Percentiles rank a stretch among this genome's conserved stretches.
phyloP scores from a whole-genome alignment of 2,113 vertebrate species.

The Xyliphius kryptos region DNA sequence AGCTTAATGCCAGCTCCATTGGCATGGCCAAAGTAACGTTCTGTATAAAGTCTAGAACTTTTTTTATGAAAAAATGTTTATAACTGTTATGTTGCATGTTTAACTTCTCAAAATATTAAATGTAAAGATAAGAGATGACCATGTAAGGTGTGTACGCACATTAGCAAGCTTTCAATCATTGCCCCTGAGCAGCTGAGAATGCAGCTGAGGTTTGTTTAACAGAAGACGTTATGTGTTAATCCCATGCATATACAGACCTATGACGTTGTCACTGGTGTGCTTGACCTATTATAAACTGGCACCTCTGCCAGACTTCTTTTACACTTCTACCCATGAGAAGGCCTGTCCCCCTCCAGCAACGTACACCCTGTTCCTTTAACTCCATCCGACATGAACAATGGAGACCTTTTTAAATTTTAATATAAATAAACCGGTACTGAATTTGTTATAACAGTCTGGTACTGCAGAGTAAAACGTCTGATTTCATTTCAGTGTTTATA shows the following conservation, averaged over 20 bases:
- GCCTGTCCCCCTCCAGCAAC: no score
- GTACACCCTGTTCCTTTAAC: slow-evolving; percentile 1
- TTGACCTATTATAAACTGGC: slow-evolving; percentile 25
- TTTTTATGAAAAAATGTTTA: no score
- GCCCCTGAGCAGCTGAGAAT: slow-evolving; percentile 48
- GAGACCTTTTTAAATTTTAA: slow-evolving; percentile 1
- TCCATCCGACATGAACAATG: neutral
- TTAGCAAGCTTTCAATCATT: neutral
- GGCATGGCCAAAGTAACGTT: slow-evolving; percentile 97
- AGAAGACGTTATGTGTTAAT: neutral
- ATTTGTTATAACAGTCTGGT: no score
- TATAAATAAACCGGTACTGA: neutral
- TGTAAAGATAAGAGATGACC: no score
- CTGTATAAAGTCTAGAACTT: no score
- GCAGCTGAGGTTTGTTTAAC: neutral
- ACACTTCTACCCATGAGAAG: slow-evolving; percentile 1
- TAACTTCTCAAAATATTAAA: no score
- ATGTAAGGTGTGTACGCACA: neutral
- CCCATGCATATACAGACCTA: neutral
- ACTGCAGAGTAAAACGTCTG: no score
- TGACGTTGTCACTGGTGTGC: slow-evolving; percentile 3
- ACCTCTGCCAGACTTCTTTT: slow-evolving; percentile 3
- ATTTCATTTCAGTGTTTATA: no score
- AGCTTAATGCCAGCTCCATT: slow-evolving; percentile 91
- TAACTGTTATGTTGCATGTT: neutral